Base-by-base conservation (phyloP, 2,113 vertebrate species). In the Acrocephalus arundinaceus region DNA sequence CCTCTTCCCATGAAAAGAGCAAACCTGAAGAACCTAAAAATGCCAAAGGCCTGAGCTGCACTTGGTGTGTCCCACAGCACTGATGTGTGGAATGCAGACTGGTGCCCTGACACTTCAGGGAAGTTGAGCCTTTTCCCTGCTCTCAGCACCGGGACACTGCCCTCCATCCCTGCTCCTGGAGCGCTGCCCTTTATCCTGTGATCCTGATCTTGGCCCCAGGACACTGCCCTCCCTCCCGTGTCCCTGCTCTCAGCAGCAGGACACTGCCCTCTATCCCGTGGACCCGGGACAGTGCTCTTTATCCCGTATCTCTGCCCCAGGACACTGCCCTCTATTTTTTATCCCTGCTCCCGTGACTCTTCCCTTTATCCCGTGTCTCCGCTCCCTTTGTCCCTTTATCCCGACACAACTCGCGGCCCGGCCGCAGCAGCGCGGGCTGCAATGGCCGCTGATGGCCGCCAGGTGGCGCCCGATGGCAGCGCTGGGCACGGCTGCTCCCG, bases 1-100 rank as follows among this genome's bases (percentile, higher is more conserved):
- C 23, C 25, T 46, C 39, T 31, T 15, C 43, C 13, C 7, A 5
- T 15, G 23, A 18, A 31, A 49, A 66, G 9, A 37, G n/a, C 19
- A 63, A 71, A 66, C 19, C 25, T 4, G 24, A 65, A 18, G 35
- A 63, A 55, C 21, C 9, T 4, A 19, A 62, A 87, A 43, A 52
- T 11, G 59, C 41, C 43, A 15, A 43, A 33, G 23, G 19, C 15
- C 19, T 2, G n/a, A 8, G 16, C 17, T 5, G 80, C 37, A 7
- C 30, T 7, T 2, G 13, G 3, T 8, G 2, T 0, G 19, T 15
- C 41, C 27, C 46, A 9, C n/a, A 3, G 17, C 62, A 5, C 15
- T 5, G 49, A 13, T 0, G 25, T 6, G 12, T 4, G 18, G 14
- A 31, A 20, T 0, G 6, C 59, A 22, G 43, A 9, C 16, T 11